Percentiles rank a stretch among this genome's conserved stretches.
Evolutionary conservation across 2,113 vertebrate genomes (phyloP).

Genomic region (Chloropsis hardwickii): DNA sequence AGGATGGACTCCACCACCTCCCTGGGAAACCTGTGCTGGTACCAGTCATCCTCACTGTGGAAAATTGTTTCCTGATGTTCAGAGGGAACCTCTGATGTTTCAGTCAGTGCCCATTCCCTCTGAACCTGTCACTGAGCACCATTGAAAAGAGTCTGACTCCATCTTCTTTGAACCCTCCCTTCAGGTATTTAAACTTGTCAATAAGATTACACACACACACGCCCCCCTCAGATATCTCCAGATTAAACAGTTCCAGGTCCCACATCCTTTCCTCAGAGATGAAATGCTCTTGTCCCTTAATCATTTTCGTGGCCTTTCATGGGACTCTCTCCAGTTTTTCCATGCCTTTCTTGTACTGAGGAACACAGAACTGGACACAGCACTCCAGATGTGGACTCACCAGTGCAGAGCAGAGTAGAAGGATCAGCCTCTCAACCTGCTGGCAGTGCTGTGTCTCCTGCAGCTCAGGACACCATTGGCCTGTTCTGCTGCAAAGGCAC

Average conservation of each 20-base stretch:
- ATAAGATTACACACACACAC: neutral
- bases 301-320: neutral
- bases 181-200: neutral
- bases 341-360: neutral
- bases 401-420: neutral
- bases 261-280: neutral
- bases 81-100: neutral
- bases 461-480: neutral
- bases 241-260: neutral
- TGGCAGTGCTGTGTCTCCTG: neutral
- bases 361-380: neutral
- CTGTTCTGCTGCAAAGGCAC: neutral
- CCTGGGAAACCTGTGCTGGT: neutral
- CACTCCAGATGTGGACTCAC: neutral
- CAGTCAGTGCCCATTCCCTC: neutral
- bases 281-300: neutral
- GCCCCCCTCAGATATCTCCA: rapidly evolving
- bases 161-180: neutral
- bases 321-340: neutral
- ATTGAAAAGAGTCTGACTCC: neutral
- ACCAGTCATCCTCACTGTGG: rapidly evolving
- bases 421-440: neutral
- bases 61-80: neutral
- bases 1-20: neutral
- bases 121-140: neutral